Evolutionary conservation across 2,113 vertebrate species (phyloP).

Genomic region (Notarius quadriscutis): DNA sequence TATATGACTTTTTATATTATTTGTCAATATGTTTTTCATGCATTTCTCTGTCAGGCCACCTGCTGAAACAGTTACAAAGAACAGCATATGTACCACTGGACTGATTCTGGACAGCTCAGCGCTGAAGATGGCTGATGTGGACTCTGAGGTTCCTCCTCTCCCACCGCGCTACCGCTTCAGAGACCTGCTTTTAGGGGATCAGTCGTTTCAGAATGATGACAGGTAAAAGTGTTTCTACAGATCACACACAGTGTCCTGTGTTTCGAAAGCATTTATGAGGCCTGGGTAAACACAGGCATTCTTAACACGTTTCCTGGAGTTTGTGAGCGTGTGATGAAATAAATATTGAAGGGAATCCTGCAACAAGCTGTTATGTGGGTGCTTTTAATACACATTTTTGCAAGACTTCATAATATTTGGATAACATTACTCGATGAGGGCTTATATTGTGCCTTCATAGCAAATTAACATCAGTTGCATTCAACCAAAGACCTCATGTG

Average conservation of each 20-base stretch:
- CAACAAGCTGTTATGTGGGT: not conserved
- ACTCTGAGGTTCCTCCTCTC: slow-evolving; percentile 87
- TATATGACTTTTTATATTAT: not conserved
- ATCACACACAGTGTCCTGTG: not conserved
- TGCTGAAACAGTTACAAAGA: slow-evolving; percentile 70
- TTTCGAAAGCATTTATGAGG: slow-evolving; percentile 8
- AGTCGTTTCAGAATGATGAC: slow-evolving; percentile 90
- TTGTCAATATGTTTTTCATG: not conserved
- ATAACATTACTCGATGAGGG: too few species aligned
- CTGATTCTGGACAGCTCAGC: slow-evolving; percentile 81
- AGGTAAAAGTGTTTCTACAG: slow-evolving; percentile 73
- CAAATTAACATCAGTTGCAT: not conserved
- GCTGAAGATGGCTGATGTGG: slow-evolving; percentile 86
- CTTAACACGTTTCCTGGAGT: not conserved
- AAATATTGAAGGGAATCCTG: not conserved
- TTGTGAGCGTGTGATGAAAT: not conserved
- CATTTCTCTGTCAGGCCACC: slow-evolving; percentile 70
- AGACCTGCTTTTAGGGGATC: slow-evolving; percentile 93
- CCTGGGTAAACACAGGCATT: slow-evolving; percentile 1
- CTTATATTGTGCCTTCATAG: not conserved
- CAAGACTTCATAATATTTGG: not conserved
- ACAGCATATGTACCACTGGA: slow-evolving; percentile 77
- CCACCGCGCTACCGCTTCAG: slow-evolving; percentile 94
- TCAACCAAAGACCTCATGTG: not conserved
- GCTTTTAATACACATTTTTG: not conserved